Base-by-base conservation (phyloP, 2,888 invertebrate genomes). In the Carcina quercana region DNA sequence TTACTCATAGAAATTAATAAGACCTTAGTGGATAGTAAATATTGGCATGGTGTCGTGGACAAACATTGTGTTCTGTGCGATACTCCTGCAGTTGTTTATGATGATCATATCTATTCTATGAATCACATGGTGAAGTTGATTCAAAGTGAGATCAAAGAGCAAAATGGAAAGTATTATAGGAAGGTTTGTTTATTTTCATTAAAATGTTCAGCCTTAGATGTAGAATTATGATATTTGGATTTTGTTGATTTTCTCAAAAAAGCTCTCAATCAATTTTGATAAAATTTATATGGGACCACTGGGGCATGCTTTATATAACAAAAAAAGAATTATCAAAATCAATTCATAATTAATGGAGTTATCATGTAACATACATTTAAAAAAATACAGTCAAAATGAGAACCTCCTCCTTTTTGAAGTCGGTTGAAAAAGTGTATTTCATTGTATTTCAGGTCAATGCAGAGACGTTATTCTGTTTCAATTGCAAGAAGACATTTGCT, bases 11-110 rank as follows among this genome's bases (percentile, higher is more conserved):
- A 45, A 6, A 47, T 67, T 5, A 37, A 49, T 8, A 50, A 64
- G 24, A 33, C 53, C 1, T 50, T 40, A 14, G 30, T 75, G 3
- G 48, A 42, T 5, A 47, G 42, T 6, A 29, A 45, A 1, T 51
- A 65, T 36, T 75, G 74, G 74, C 56, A 74, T 40, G 54, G 65
- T 5, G 48, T 74, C 6, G 15, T 49, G 0, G 42, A 55, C 13
- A 40, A 41, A 0, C 45, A 43, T 15, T 76, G 76, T 41, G 25
- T 54, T 2, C 8, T 74, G 3, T 76, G 75, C 30, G 33, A 55
- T 27, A 28, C 32, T 2, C 17, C 8, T 22, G 47, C 59, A 1
- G 25, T 37, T 2, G 34, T 46, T 33, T 10, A 40, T 3, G 31
- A 41, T 1, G 32, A 36, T 7, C 76, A 76, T 38, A 40, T 59